A percentile compares a stretch with the other conserved stretches of the same genome.
Evolutionary conservation across 92 coral and sea anemone genomes (phyloP).

Genomic region (Porites divaricata): DNA sequence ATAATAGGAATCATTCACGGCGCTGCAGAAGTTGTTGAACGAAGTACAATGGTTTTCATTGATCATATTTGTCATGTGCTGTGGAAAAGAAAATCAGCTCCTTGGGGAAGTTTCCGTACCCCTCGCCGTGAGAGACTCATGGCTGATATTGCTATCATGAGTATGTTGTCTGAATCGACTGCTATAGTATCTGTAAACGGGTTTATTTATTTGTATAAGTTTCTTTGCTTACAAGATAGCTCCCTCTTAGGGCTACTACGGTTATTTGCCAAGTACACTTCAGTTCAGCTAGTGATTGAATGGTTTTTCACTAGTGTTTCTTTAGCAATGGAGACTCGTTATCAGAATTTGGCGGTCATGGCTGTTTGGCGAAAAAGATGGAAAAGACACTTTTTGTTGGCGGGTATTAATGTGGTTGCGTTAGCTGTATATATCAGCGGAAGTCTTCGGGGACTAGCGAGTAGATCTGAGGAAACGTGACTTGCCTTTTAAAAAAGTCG

Average conservation of each 20-base stretch:
- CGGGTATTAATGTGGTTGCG: background rate
- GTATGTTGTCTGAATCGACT: constrained; percentile 37
- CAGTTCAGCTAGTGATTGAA: constrained; percentile 5
- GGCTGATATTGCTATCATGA: constrained; percentile 42
- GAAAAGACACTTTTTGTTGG: constrained; percentile 25
- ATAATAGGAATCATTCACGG: background rate
- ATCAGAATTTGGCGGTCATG: constrained; percentile 47
- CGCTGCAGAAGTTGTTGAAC: background rate
- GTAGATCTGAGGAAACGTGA: background rate
- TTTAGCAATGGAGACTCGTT: constrained; percentile 35
- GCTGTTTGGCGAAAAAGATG: constrained; percentile 38
- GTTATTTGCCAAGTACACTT: background rate
- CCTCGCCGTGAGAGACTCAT: constrained; percentile 49
- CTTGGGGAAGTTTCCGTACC: constrained; percentile 50
- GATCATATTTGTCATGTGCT: background rate
- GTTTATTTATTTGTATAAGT: background rate
- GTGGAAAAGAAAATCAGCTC: constrained; percentile 15
- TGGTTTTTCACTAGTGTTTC: constrained; percentile 44
- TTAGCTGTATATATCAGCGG: background rate
- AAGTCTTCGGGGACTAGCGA: background rate
- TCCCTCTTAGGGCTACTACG: background rate
- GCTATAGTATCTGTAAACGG: constrained; percentile 6
- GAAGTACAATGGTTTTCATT: background rate
- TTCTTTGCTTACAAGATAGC: background rate
- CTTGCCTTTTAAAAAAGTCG: background rate